A percentile compares a stretch with the other conserved stretches of the same genome.
Evolutionary conservation across 1,140 invertebrate species (phyloP).

Genomic region (Drosophila pectinifera): DNA sequence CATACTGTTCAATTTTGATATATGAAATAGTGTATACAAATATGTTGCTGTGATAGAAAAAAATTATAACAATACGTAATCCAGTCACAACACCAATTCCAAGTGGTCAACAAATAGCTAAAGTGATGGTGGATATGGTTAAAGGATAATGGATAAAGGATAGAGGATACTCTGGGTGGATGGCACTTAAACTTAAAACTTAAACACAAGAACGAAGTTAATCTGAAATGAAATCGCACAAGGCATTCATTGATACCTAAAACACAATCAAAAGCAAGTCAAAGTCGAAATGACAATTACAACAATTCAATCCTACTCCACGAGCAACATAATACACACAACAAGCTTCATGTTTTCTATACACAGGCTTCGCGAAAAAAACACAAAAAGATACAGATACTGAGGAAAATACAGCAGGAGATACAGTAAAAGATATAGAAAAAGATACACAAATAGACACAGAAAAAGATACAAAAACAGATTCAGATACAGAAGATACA

Average conservation of each 20-base stretch:
- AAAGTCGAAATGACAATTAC: constrained; percentile 43
- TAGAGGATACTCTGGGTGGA: not conserved
- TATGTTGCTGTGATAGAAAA: constrained; percentile 81
- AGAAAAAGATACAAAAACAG: not conserved
- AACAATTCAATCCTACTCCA: constrained; percentile 26
- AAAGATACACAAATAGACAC: not conserved
- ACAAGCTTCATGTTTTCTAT: constrained; percentile 11
- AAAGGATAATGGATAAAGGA: constrained; percentile 17
- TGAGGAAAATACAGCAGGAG: not conserved
- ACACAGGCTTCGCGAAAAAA: not conserved
- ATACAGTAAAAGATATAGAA: not conserved
- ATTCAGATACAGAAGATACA: not conserved
- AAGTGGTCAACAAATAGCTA: constrained; percentile 33
- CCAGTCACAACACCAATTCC: constrained; percentile 70
- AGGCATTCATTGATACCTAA: constrained; percentile 22
- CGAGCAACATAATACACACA: constrained; percentile 23
- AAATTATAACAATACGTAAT: constrained; percentile 72
- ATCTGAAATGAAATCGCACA: constrained; percentile 20
- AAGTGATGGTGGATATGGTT: constrained; percentile 16
- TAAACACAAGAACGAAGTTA: constrained; percentile 19
- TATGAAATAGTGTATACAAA: constrained; percentile 74
- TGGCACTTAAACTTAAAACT: constrained; percentile 13
- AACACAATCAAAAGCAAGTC: constrained; percentile 27
- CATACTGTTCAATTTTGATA: constrained; percentile 45
- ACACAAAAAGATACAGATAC: not conserved